Conservation (phyloP, 2,797 vertebrate genomes). For the Pogonophryne albipinna region DNA sequence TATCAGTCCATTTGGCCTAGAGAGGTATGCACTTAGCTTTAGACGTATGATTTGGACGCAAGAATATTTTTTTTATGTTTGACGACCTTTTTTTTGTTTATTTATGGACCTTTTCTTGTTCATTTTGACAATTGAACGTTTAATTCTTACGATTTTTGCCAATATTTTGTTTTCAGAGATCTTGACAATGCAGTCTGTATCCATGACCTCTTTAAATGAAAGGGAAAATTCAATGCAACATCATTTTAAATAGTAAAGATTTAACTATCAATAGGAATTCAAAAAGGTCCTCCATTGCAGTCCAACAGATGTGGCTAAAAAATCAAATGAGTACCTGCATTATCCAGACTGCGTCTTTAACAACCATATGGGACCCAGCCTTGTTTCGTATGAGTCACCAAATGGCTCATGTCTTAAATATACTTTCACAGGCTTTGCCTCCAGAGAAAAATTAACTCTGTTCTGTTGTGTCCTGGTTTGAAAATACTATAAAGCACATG, state of each 20-base stretch:
- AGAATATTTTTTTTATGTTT: not conserved
- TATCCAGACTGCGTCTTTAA: constrained; percentile 53
- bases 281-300: constrained; percentile 16
- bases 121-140: not conserved
- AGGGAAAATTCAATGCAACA: not conserved
- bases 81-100: not conserved
- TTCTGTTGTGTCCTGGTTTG: constrained; percentile 36
- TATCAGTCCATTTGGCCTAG: not conserved
- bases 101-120: not conserved
- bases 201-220: not conserved
- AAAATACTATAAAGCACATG: constrained; percentile 55
- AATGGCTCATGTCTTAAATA: constrained; percentile 55
- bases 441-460: constrained; percentile 53
- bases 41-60: not conserved
- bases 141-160: not conserved
- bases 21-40: not conserved
- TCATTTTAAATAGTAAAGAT: not conserved
- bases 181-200: not conserved
- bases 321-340: constrained; percentile 54
- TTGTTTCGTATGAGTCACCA: constrained; percentile 52
- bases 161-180: not conserved
- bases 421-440: constrained; percentile 53
- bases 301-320: constrained; percentile 43
- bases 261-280: not conserved
- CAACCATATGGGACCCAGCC: constrained; percentile 52